Evolutionary conservation across 2,888 invertebrate genomes (phyloP), one percentile per base, ranked within the genome.

Genomic region (Lycaena phlaeas): DNA sequence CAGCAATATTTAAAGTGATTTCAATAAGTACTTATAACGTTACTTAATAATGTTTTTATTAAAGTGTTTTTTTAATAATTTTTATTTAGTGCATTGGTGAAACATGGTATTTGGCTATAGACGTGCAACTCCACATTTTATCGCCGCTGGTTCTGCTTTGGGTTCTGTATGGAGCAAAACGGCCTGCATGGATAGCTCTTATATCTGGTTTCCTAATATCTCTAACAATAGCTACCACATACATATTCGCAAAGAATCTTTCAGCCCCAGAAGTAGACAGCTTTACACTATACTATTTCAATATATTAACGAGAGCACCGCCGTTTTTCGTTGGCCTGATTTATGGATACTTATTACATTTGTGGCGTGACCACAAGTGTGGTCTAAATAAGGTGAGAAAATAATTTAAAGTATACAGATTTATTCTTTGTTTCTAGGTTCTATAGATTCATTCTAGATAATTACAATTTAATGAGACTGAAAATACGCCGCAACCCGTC

Each of bases 341-440:
- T 0, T 70, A 65, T 34, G 68, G 70, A 0, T 75, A 74, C 1
- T 25, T 71, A 57, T 57, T 88, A 85, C 5, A 66, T 59, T 2
- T 57, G 40, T 86, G 62, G 75, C 52, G 14, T 0, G 17, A 2
- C 39, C 52, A 29, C 54, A 55, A 1, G 17, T n/a, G 7, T 51
- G 0, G 34, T 42, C 43, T 42, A 38, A 28, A 15, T 59, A 59
- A 31, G 44, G 62, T 54, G 48, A 43, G 56, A 50, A 1, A 15
- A 9, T n/a, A 7, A 7, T 28, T 30, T 22, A n/a, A n/a, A n/a
- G n/a, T n/a, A n/a, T n/a, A n/a, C n/a, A n/a, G n/a, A n/a, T n/a
- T n/a, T n/a, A n/a, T n/a, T n/a, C n/a, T n/a, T n/a, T n/a, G n/a
- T n/a, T n/a, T n/a, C n/a, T n/a, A n/a, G n/a, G n/a, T n/a, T n/a